phyloP scores from a whole-genome alignment of 2,113 vertebrate genomes.

The Hemichromis elongatus region DNA sequence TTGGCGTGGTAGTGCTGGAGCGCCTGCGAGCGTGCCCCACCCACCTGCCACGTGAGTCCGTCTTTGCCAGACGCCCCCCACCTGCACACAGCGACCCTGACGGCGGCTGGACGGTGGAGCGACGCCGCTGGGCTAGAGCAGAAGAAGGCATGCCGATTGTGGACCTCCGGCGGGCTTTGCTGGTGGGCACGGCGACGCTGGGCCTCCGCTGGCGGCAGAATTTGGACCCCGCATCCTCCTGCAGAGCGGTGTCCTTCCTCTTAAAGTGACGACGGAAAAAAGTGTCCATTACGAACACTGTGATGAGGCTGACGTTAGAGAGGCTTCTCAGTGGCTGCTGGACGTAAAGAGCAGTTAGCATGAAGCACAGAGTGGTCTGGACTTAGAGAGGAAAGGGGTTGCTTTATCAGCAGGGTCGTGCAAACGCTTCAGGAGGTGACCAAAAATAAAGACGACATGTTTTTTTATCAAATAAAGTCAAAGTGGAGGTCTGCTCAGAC shows the following conservation, averaged over 20 bases:
- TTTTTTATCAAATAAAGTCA: background rate
- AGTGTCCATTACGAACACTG: slow-evolving; percentile 77
- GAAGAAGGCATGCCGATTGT: slow-evolving; percentile 79
- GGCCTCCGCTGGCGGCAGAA: slow-evolving; percentile 51
- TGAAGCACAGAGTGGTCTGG: background rate
- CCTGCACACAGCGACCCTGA: background rate
- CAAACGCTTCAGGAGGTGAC: background rate
- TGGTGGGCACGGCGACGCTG: slow-evolving; percentile 74
- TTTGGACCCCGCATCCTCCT: background rate
- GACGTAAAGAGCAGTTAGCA: slow-evolving; percentile 18
- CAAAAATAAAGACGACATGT: background rate
- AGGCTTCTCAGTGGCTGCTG: slow-evolving; percentile 13
- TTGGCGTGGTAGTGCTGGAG: slow-evolving; percentile 83
- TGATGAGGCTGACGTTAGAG: background rate
- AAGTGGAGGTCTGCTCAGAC: background rate
- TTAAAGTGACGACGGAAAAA: slow-evolving; percentile 89
- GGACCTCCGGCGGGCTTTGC: slow-evolving; percentile 83
- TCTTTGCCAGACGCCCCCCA: background rate
- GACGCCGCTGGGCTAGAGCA: slow-evolving; percentile 69
- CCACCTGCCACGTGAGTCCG: background rate
- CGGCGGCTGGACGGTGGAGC: slow-evolving; percentile 67
- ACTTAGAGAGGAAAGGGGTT: background rate
- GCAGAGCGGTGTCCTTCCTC: slow-evolving; percentile 63
- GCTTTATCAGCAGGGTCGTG: background rate
- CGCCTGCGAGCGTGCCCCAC: slow-evolving; percentile 61